Evolutionary conservation across 2,113 vertebrate genomes (phyloP).

Genomic region (Menidia beryllina): DNA sequence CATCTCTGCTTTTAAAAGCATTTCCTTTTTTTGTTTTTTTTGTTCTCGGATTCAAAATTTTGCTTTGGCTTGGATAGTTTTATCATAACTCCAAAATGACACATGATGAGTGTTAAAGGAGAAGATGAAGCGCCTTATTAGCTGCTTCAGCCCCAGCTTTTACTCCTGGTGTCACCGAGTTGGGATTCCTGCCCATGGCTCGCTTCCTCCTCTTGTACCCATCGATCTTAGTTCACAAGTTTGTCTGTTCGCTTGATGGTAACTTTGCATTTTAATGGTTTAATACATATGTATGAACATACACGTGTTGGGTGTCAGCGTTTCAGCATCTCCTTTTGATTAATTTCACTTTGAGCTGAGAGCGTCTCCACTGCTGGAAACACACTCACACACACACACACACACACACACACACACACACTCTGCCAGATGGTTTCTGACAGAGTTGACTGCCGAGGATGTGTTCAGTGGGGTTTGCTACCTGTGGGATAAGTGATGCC

Average conservation of each 20-base stretch:
- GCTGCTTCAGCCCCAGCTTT: not conserved
- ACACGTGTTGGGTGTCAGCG: conserved; percentile 36
- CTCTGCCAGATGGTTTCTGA: conserved; percentile 31
- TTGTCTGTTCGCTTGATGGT: conserved; percentile 7
- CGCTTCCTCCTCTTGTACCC: not conserved
- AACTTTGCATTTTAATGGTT: conserved; percentile 42
- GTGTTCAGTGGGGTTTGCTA: conserved; percentile 33
- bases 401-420: conserved; percentile 1
- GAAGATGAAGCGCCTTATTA: not conserved
- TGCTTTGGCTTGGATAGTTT: not conserved
- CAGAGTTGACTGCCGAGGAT: conserved; percentile 38
- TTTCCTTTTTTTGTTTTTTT: not conserved
- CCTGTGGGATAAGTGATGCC: conserved; percentile 60
- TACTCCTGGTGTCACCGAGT: not conserved
- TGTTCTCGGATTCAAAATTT: too few species aligned
- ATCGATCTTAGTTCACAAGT: not conserved
- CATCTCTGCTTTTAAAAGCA: not conserved
- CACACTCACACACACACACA: conserved; percentile 9
- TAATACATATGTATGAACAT: conserved; percentile 58
- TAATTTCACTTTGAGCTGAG: conserved; percentile 52
- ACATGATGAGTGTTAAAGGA: not conserved
- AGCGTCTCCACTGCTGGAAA: conserved; percentile 21
- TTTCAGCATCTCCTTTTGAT: conserved; percentile 39
- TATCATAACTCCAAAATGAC: not conserved
- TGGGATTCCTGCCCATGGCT: not conserved